phyloP scores from a whole-genome alignment of 2,113 vertebrate genomes.

The Trachemys scripta region DNA sequence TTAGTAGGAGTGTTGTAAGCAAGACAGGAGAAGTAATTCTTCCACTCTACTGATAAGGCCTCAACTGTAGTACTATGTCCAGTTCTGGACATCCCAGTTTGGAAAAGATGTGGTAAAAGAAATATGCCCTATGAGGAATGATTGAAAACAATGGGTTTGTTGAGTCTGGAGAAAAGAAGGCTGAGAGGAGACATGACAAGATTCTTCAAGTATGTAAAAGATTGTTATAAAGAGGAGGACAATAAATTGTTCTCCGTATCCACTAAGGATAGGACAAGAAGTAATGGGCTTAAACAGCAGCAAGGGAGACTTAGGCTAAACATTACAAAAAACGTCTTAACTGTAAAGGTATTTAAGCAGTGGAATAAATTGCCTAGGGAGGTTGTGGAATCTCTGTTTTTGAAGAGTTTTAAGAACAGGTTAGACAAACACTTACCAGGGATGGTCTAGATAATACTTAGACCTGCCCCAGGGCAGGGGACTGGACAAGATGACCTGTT shows the following conservation, averaged over 20 bases:
- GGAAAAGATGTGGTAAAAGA: neutral
- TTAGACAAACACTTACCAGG: neutral
- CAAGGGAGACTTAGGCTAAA: neutral
- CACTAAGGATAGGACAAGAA: neutral
- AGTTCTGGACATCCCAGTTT: neutral
- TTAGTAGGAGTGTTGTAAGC: neutral
- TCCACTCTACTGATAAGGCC: neutral
- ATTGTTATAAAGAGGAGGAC: neutral
- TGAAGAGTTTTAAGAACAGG: neutral
- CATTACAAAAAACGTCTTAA: neutral
- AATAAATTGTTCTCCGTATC: neutral
- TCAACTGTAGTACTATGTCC: neutral
- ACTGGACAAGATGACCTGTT: neutral
- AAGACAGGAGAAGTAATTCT: neutral
- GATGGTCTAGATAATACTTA: neutral
- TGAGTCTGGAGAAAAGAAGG: neutral
- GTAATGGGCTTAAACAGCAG: neutral
- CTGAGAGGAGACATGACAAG: neutral
- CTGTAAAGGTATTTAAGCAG: neutral
- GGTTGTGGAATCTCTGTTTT: neutral
- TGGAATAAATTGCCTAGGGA: neutral
- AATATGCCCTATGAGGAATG: neutral
- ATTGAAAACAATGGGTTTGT: neutral
- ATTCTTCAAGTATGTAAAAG: neutral
- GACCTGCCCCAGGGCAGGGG: neutral